Evolutionary conservation across 2,113 vertebrate species (phyloP).

Genomic region (Brienomyrus brachyistius): DNA sequence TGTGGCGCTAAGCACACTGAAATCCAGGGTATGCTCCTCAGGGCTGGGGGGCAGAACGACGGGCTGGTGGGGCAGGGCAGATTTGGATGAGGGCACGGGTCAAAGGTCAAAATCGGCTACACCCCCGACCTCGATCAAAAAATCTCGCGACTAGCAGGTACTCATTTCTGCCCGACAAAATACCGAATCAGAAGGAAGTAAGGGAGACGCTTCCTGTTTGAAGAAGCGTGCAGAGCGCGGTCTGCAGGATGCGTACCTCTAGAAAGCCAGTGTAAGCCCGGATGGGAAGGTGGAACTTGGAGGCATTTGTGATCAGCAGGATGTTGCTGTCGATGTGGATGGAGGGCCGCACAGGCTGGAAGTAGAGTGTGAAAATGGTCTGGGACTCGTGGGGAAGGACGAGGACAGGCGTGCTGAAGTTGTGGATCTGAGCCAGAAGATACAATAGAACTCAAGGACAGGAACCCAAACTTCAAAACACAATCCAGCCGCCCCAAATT

Average conservation of each 20-base stretch:
- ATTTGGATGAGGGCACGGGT: not conserved
- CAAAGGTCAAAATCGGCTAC: not conserved
- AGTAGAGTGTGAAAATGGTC: constrained; percentile 88
- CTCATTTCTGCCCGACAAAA: not conserved
- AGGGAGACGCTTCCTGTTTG: not conserved
- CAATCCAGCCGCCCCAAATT: not conserved
- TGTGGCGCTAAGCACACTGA: constrained; percentile 85
- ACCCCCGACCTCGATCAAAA: not conserved
- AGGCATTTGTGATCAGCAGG: constrained; percentile 93
- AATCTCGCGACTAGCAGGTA: not conserved
- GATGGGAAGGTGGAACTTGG: constrained; percentile 93
- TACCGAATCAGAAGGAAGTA: not conserved
- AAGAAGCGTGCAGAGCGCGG: not conserved
- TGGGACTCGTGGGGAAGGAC: constrained; percentile 82
- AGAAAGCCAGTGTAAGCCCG: constrained; percentile 94
- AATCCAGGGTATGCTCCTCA: constrained; percentile 83
- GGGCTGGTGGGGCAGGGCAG: constrained; percentile 59
- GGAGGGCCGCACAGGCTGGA: constrained; percentile 84
- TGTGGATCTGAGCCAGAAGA: constrained; percentile 70
- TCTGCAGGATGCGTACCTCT: constrained; percentile 67
- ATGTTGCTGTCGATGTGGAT: constrained; percentile 93
- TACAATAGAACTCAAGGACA: not conserved
- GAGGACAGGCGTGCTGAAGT: constrained; percentile 85
- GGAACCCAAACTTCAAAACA: not conserved
- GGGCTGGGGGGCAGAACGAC: constrained; percentile 80